These are phyloP conservation scores for Hippocampus barbouri DNA, from an alignment of 2,113 vertebrate species.

Conservation along the genomic window DNA sequence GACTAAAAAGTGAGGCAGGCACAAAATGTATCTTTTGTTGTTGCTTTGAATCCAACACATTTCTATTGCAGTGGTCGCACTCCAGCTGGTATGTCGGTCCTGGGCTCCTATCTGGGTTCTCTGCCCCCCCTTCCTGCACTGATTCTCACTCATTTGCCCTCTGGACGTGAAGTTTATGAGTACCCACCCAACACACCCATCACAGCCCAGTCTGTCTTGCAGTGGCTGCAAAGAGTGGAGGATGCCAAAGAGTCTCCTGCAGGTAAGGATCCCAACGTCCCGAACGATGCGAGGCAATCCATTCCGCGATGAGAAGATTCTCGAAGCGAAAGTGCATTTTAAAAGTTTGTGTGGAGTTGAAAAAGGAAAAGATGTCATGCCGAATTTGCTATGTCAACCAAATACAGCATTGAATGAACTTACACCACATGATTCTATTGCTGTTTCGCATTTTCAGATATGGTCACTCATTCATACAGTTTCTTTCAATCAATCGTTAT, in stretches of 20 bases:
- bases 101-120: slow-evolving; percentile 76
- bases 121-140: slow-evolving; percentile 79
- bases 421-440: too few species aligned
- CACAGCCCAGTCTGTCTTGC: slow-evolving; percentile 67
- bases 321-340: not conserved
- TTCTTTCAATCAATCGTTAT: too few species aligned
- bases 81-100: slow-evolving; percentile 76
- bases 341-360: not conserved
- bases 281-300: not conserved
- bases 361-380: not conserved
- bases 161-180: slow-evolving; percentile 75
- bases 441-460: too few species aligned
- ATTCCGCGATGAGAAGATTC: not conserved
- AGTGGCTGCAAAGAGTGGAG: slow-evolving; percentile 81
- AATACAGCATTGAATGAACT: too few species aligned
- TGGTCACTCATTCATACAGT: too few species aligned
- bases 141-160: slow-evolving; percentile 76
- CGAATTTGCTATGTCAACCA: not conserved
- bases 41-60: not conserved
- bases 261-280: slow-evolving; percentile 67
- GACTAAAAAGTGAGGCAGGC: too few species aligned
- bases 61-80: slow-evolving; percentile 77
- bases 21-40: not conserved
- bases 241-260: slow-evolving; percentile 72
- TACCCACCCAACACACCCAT: slow-evolving; percentile 77